Conservation (phyloP, 2,113 vertebrate species). For the Toxotes chatareus region DNA sequence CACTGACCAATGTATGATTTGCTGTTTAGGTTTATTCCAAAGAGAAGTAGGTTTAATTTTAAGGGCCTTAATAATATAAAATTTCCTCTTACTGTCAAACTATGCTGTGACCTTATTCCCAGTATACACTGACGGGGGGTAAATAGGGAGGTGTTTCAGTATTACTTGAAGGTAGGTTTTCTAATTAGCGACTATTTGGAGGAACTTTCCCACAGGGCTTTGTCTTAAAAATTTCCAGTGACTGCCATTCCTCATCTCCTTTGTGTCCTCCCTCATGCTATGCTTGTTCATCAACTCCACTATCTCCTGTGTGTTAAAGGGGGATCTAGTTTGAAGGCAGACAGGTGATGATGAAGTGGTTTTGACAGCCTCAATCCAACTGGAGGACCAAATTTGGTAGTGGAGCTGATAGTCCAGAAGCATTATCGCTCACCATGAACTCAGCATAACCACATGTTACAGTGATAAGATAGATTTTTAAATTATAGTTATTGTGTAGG, state of each 20-base stretch:
- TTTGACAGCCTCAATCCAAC: constrained; percentile 39
- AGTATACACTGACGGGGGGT: neutral
- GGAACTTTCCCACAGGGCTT: constrained; percentile 37
- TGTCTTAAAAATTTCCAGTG: constrained; percentile 31
- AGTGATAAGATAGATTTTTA: neutral
- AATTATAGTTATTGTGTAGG: neutral
- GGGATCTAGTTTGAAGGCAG: constrained; percentile 32
- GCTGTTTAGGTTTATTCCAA: neutral
- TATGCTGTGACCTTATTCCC: constrained; percentile 48
- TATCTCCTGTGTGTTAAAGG: constrained; percentile 21
- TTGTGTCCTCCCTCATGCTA: neutral
- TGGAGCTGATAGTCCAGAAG: constrained; percentile 22
- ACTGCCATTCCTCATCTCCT: neutral
- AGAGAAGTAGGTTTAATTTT: neutral
- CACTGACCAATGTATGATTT: constrained; percentile 9
- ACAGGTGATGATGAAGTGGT: constrained; percentile 38
- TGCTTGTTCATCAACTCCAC: constrained; percentile 6
- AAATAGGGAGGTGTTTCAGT: constrained; percentile 18
- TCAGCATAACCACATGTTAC: neutral
- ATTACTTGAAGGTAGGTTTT: constrained; percentile 39
- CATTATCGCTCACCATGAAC: neutral
- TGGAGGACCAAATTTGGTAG: constrained; percentile 65
- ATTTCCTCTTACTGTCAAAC: neutral
- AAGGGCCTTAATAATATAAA: neutral
- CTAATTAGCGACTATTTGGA: constrained; percentile 56